Percentiles rank a stretch among this genome's conserved stretches.
phyloP scores from a whole-genome alignment of 2,797 vertebrate species.

The Cottoperca gobio region DNA sequence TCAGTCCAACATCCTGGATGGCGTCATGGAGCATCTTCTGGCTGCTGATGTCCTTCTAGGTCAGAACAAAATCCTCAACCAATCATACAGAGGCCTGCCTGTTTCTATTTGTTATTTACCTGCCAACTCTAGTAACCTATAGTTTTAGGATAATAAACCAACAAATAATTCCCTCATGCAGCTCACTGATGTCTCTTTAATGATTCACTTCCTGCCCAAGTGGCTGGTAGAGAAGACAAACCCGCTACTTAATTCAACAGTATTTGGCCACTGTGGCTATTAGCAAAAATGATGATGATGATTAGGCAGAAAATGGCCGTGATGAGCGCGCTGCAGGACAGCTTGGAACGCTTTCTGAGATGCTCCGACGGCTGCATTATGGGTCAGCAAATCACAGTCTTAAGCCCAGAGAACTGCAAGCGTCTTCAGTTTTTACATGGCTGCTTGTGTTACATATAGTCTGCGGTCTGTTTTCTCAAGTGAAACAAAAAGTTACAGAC shows the following conservation, averaged over 20 bases:
- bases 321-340: conserved; percentile 8
- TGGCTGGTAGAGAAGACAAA: not conserved
- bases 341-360: conserved; percentile 6
- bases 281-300: not conserved
- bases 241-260: not conserved
- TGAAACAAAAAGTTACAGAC: not conserved
- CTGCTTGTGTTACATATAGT: conserved; percentile 1
- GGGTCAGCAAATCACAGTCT: conserved; percentile 44
- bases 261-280: not conserved
- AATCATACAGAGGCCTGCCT: not conserved
- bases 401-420: not conserved
- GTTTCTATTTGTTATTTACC: not conserved
- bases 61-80: conserved; percentile 68
- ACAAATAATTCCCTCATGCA: not conserved
- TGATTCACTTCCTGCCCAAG: not conserved
- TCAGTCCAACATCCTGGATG: conserved; percentile 96
- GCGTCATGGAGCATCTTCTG: conserved; percentile 98
- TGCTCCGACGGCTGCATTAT: conserved; percentile 11
- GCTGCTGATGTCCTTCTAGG: conserved; percentile 96
- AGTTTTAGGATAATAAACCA: not conserved
- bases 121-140: not conserved
- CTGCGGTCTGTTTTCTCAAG: not conserved
- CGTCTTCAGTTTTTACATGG: not conserved
- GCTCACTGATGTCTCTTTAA: not conserved
- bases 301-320: not conserved